These are phyloP conservation scores for Nyctibius grandis DNA, from an alignment of 2,797 vertebrate genomes.

Conservation along the genomic window DNA sequence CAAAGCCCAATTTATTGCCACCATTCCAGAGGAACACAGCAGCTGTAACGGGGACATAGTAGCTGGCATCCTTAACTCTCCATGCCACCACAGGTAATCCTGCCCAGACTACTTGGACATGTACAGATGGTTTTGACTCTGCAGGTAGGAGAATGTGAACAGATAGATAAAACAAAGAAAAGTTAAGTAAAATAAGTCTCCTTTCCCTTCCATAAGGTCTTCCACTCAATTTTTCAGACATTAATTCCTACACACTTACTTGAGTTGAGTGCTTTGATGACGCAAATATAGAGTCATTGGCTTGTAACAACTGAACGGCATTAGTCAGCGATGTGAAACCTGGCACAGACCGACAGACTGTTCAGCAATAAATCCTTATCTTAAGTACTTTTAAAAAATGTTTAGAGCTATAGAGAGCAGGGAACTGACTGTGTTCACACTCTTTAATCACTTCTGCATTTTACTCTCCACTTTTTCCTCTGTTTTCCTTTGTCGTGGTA, in stretches of 20 bases:
- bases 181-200: not conserved
- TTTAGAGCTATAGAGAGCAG: not conserved
- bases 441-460: not conserved
- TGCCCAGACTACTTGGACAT: fast-evolving
- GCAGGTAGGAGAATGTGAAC: fast-evolving
- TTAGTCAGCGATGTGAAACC: constrained; percentile 5
- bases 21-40: not conserved
- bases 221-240: not conserved
- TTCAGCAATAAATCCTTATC: constrained; percentile 4
- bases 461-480: not conserved
- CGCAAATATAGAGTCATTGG: not conserved
- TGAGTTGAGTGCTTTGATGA: not conserved
- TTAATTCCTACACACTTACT: not conserved
- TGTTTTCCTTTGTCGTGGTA: too few relatives aligned
- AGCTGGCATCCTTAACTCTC: not conserved
- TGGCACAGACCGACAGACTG: not conserved
- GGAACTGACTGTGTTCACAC: not conserved
- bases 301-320: not conserved
- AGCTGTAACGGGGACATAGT: not conserved
- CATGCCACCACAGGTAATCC: fast-evolving
- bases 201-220: fast-evolving
- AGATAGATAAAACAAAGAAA: fast-evolving
- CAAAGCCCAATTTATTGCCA: not conserved
- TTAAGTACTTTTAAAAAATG: not conserved
- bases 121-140: fast-evolving